A percentile compares a stretch with the other conserved stretches of the same genome.
These are phyloP conservation scores for Hoplostethus mediterraneus DNA, from an alignment of 2,797 vertebrate species.

Conservation along the genomic window DNA sequence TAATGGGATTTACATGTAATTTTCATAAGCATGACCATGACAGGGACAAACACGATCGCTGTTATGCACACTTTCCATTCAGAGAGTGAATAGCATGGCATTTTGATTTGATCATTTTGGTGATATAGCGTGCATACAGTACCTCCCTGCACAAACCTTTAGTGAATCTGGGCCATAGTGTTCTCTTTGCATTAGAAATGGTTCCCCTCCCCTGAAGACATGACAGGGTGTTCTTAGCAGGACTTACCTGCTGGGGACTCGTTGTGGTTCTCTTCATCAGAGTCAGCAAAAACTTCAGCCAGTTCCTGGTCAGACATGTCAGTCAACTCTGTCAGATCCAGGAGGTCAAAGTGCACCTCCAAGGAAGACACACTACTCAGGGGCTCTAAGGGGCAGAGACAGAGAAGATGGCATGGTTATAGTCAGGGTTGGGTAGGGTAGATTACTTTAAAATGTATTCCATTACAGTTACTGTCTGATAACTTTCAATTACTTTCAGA, in stretches of 20 bases:
- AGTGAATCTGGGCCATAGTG: neutral
- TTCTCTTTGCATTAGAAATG: neutral
- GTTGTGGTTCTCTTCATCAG: constrained; percentile 93
- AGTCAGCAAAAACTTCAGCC: constrained; percentile 96
- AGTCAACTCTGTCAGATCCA: constrained; percentile 96
- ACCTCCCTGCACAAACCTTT: neutral
- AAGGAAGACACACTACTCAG: constrained; percentile 97
- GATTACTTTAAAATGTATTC: too few species aligned
- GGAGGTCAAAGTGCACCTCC: constrained; percentile 98
- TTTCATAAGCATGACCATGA: too few species aligned
- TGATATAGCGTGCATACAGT: too few species aligned
- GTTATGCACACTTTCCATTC: too few species aligned
- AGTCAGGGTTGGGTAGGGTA: neutral
- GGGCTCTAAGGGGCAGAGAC: constrained; percentile 86
- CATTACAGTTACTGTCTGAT: too few species aligned
- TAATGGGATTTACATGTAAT: too few species aligned
- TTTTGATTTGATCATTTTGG: too few species aligned
- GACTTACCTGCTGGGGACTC: constrained; percentile 89
- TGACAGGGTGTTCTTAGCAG: neutral
- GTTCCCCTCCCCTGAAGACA: neutral
- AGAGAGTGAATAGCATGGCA: too few species aligned
- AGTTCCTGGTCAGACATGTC: constrained; percentile 99
- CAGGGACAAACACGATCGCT: too few species aligned
- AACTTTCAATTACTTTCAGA: too few species aligned
- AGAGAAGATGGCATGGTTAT: constrained; percentile 14